Evolutionary conservation across 2,888 invertebrate species (phyloP).

Genomic region (Tribolium freemani): DNA sequence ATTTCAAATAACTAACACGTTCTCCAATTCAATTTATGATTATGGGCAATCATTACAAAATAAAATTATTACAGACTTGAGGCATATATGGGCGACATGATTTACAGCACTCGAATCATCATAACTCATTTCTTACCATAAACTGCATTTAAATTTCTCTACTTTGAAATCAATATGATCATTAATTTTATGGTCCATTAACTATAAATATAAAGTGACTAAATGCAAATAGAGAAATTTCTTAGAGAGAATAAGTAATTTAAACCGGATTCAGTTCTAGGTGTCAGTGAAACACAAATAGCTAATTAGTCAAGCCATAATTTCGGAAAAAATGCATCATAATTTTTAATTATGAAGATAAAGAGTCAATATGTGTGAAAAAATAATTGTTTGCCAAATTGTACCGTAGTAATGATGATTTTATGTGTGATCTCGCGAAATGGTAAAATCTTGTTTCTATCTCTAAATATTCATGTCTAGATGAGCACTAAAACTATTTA

Average conservation of each 20-base stretch:
- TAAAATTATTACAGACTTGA: too few species aligned
- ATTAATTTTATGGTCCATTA: background rate
- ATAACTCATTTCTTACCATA: background rate
- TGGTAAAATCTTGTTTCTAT: background rate
- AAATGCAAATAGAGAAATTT: background rate
- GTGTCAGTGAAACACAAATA: conserved; percentile 6
- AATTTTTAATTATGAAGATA: conserved; percentile 24
- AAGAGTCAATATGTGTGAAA: conserved; percentile 1
- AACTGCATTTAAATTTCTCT: background rate
- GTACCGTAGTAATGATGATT: conserved; percentile 10
- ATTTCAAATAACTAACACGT: background rate
- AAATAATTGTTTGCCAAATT: conserved; percentile 1
- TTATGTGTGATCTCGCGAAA: conserved; percentile 19
- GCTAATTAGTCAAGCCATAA: background rate
- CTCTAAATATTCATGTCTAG: background rate
- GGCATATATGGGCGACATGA: background rate
- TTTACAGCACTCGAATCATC: background rate
- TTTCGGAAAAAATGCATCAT: background rate
- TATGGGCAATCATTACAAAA: too few species aligned
- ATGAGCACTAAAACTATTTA: background rate
- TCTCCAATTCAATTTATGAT: too few species aligned
- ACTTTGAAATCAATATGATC: background rate
- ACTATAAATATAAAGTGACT: background rate
- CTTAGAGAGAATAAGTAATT: background rate
- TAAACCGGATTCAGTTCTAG: background rate